These are phyloP conservation scores for Chromis chromis DNA, from an alignment of 2,797 vertebrate species.

Conservation along the genomic window DNA sequence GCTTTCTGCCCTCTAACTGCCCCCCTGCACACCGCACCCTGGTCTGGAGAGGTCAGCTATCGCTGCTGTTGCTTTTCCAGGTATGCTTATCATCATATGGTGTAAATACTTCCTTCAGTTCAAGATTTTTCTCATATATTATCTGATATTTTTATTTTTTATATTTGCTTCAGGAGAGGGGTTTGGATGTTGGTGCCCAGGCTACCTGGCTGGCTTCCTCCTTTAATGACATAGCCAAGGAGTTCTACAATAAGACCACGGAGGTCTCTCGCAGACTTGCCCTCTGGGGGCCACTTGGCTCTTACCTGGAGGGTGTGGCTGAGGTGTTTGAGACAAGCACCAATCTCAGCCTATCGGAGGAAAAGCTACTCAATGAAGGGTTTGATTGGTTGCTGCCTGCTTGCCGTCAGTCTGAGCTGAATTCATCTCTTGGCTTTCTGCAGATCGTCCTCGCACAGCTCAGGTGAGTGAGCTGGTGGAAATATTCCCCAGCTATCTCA, in stretches of 20 bases:
- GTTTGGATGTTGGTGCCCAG: constrained; percentile 89
- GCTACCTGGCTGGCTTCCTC: constrained; percentile 87
- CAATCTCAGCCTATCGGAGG: constrained; percentile 90
- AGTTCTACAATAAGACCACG: constrained; percentile 93
- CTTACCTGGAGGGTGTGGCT: constrained; percentile 93
- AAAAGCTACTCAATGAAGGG: constrained; percentile 93
- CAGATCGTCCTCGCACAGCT: constrained; percentile 90
- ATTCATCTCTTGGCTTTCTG: constrained; percentile 89
- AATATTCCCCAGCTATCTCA: constrained; percentile 25
- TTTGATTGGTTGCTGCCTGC: constrained; percentile 94
- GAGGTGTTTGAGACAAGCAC: constrained; percentile 94
- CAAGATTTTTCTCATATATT: not conserved
- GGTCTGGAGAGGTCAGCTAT: constrained; percentile 91
- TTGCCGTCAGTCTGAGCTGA: constrained; percentile 91
- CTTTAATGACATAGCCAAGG: constrained; percentile 91
- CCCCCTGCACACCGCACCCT: constrained; percentile 84
- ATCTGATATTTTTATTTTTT: not conserved
- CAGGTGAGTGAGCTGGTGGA: constrained; percentile 86
- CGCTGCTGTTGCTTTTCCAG: constrained; percentile 90
- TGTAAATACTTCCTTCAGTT: not conserved
- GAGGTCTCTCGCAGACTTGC: constrained; percentile 86
- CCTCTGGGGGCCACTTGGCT: constrained; percentile 92
- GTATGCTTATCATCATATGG: constrained; percentile 40
- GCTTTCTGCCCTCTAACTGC: constrained; percentile 84
- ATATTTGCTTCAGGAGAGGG: constrained; percentile 86